Evolutionary conservation across 2,888 invertebrate genomes (phyloP).

Genomic region (Yponomeuta evonymella): DNA sequence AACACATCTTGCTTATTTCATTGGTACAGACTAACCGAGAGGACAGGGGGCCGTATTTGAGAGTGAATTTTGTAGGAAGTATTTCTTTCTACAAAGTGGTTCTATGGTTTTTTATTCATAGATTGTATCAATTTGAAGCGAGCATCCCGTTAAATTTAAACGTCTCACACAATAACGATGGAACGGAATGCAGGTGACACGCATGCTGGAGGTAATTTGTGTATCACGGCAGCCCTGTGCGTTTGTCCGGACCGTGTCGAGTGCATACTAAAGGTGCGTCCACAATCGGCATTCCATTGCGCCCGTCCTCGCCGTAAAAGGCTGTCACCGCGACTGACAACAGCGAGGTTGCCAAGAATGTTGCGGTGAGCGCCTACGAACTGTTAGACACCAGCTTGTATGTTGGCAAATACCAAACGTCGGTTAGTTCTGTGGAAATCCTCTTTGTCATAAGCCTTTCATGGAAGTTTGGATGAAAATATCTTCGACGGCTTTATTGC

Average conservation of each 20-base stretch:
- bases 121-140: background rate
- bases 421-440: background rate
- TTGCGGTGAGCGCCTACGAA: slow-evolving; percentile 19
- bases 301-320: slow-evolving; percentile 65
- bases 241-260: slow-evolving; percentile 1
- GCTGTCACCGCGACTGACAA: slow-evolving; percentile 53
- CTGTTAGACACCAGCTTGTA: background rate
- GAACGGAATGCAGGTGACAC: slow-evolving; percentile 6
- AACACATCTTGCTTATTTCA: no score
- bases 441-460: background rate
- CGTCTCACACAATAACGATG: background rate
- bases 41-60: no score
- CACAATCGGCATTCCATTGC: slow-evolving; percentile 56
- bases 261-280: slow-evolving; percentile 10
- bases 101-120: no score
- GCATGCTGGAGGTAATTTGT: slow-evolving; percentile 10
- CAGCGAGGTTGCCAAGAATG: slow-evolving; percentile 27
- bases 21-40: no score
- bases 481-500: no score
- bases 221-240: slow-evolving; percentile 2
- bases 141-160: background rate
- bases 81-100: no score
- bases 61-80: no score
- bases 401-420: background rate
- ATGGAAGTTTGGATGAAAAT: background rate